Conservation (phyloP, 1,140 invertebrate genomes). For the Mizuhopecten yessoensis region DNA sequence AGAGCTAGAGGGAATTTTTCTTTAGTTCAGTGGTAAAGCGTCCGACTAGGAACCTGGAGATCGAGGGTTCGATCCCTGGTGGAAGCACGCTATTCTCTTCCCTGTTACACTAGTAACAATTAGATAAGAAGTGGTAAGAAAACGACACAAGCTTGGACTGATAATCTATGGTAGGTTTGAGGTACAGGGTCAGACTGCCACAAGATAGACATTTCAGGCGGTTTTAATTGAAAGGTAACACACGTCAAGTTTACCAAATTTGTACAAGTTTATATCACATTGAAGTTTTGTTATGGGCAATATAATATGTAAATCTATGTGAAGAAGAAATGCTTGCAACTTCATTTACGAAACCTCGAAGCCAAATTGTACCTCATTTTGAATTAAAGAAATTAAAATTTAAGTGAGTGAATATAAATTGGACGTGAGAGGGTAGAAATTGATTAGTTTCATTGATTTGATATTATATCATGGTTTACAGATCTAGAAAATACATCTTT, state of each 20-base stretch:
- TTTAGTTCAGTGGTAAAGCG: no score
- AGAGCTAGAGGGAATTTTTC: no score
- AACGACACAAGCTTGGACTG: not conserved
- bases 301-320: not conserved
- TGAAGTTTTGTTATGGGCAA: no score
- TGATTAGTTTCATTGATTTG: no score
- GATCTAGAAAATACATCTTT: not conserved
- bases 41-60: no score
- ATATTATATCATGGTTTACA: not conserved
- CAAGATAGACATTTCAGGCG: no score
- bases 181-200: no score
- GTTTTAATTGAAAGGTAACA: not conserved
- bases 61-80: no score
- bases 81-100: no score
- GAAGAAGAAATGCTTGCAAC: slow-evolving; percentile 15
- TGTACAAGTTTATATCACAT: not conserved
- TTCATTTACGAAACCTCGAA: not conserved
- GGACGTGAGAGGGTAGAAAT: no score
- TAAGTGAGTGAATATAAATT: not conserved
- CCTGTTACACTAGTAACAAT: no score
- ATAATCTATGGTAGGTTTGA: not conserved
- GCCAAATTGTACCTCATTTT: not conserved
- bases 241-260: not conserved
- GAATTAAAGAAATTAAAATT: not conserved
- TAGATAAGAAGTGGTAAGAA: not conserved